Conservation (phyloP, 2,888 invertebrate species). For the Chorisops tibialis region DNA sequence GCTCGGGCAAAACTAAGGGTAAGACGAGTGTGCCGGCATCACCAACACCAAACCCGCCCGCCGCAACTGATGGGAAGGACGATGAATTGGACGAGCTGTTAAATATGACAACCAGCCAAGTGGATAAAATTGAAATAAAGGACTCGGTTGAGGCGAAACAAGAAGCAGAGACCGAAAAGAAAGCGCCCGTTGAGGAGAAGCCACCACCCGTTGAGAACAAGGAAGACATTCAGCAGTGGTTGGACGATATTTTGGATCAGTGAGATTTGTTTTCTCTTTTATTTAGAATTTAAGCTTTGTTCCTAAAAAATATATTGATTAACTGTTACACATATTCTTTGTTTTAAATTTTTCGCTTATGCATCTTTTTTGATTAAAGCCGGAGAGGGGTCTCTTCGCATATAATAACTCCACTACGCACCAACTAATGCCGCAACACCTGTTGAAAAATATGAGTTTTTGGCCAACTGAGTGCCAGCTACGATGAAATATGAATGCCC, state of each 20-base stretch:
- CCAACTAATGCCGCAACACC: no score
- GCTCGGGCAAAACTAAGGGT: not conserved
- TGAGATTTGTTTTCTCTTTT: not conserved
- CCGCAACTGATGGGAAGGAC: constrained; percentile 28
- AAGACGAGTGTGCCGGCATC: not conserved
- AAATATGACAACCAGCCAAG: constrained; percentile 39
- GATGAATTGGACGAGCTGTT: constrained; percentile 48
- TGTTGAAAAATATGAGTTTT: no score
- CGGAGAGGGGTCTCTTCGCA: no score
- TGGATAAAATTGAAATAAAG: constrained; percentile 28
- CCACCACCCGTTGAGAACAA: constrained; percentile 31
- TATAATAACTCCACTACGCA: no score
- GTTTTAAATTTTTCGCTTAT: no score
- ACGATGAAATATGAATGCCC: no score
- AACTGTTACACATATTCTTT: no score
- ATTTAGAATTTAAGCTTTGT: no score
- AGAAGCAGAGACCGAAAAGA: not conserved
- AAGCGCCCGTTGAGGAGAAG: not conserved
- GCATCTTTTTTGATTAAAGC: no score
- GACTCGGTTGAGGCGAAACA: not conserved
- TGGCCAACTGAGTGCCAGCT: no score
- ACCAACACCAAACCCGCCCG: not conserved
- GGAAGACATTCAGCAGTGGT: constrained; percentile 49
- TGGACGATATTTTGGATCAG: constrained; percentile 43
- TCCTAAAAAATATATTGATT: no score